Evolutionary conservation across 2,797 vertebrate species (phyloP).

Genomic region (Thaleichthys pacificus): DNA sequence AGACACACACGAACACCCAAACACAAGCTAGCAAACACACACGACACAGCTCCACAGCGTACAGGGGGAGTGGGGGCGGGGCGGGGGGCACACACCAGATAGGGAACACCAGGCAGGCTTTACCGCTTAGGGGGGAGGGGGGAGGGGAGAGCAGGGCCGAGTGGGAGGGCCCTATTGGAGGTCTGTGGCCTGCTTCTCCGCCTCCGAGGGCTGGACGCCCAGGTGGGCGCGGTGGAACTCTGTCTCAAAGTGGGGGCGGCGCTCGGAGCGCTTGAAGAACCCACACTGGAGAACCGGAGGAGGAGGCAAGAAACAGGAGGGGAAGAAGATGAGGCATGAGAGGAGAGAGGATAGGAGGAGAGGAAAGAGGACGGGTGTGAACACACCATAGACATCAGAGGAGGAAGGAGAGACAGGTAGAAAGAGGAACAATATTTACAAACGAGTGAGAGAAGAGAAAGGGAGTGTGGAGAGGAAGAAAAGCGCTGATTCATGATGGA

Average conservation of each 20-base stretch:
- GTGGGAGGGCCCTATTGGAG: constrained; percentile 56
- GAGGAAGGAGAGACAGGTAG: constrained; percentile 15
- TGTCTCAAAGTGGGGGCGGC: constrained; percentile 77
- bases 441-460: not conserved
- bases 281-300: constrained; percentile 77
- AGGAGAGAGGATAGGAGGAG: constrained; percentile 6
- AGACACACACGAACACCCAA: constrained; percentile 29
- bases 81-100: not conserved
- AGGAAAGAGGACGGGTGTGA: too few species aligned
- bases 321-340: not conserved
- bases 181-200: constrained; percentile 82
- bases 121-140: constrained; percentile 67
- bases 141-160: constrained; percentile 42
- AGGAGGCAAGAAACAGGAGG: constrained; percentile 1
- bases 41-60: not conserved
- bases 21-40: not conserved
- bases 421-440: not conserved
- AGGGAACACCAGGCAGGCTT: constrained; percentile 30
- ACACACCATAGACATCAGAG: constrained; percentile 7
- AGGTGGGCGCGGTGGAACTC: constrained; percentile 86
- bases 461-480: constrained; percentile 3
- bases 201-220: constrained; percentile 87
- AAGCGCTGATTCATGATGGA: constrained; percentile 1
- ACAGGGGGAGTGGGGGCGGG: not conserved
- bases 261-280: constrained; percentile 87